Base-by-base conservation (phyloP, 2,797 vertebrate species). In the Lepus oiostolus region DNA sequence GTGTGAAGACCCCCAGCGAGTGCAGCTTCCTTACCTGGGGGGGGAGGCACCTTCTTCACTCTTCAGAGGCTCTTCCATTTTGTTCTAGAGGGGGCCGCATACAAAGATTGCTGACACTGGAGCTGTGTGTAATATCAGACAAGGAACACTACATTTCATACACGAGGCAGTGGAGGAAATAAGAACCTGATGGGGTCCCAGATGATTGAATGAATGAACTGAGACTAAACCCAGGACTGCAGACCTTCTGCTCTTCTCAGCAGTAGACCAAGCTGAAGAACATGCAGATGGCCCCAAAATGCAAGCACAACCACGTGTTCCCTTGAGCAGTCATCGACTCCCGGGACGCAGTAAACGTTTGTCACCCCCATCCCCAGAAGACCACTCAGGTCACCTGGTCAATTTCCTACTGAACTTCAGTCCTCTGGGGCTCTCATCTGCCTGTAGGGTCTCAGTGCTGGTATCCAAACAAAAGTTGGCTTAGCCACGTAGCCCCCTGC, bases 301-400 rank as follows among this genome's bases (percentile, higher is more conserved):
- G 1, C 3, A 1, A 5, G 38, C 38, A 38, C 24, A 17, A 1
- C 11, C 42, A 4, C 2, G 0, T 21, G 24, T n/a, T 60, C 54
- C 86, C 16, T 4, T 17, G 16, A 14, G 38, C 17, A 1, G 30
- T 7, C 58, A 62, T 58, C 5, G 54, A 19, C 54, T 58, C 54
- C 54, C 17, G 17, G 54, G 54, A 58, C 3, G 5, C 22, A 4
- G 21, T 54, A 30, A 28, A 28, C 16, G 32, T 0, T 0, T 24
- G 26, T 9, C 10, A 8, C 54, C 17, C 52, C 76, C 52, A 1
- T 3, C 63, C 38, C 38, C 28, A 32, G 32, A 58, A 67, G 28
- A 19, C 42, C 76, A 71, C 28, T 22, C 10, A 35, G 13, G 35
- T 32, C 21, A 38, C 12, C 4, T 30, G 7, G 22, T 28, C 30